Conservation (phyloP, 2,113 vertebrate genomes). For the Sminthopsis crassicaudata region DNA sequence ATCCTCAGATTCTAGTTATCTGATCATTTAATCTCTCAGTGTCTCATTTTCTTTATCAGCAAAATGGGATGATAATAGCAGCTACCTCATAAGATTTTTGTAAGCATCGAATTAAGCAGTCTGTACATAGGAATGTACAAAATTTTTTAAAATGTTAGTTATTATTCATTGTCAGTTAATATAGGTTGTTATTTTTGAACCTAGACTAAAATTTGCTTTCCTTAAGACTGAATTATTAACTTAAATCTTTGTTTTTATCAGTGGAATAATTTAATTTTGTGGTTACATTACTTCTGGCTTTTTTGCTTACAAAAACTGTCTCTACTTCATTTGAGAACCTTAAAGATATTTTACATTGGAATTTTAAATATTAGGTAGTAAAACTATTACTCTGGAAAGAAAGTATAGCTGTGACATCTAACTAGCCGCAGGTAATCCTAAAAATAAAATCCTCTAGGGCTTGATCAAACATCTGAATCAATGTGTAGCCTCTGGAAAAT, state of each 20-base stretch:
- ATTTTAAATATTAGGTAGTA: slow-evolving; percentile 28
- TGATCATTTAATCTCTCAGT: slow-evolving; percentile 24
- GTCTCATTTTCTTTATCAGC: not conserved
- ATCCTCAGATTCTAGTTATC: not conserved
- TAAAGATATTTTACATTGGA: not conserved
- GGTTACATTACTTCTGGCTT: not conserved
- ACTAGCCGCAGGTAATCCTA: slow-evolving; percentile 17
- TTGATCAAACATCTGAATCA: slow-evolving; percentile 38
- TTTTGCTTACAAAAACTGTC: slow-evolving; percentile 35
- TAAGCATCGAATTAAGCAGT: not conserved
- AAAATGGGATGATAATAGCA: not conserved
- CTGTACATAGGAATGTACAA: not conserved
- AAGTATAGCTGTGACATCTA: slow-evolving; percentile 11
- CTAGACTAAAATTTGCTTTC: slow-evolving; percentile 21
- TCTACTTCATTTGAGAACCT: not conserved
- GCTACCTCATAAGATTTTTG: not conserved
- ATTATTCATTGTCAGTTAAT: slow-evolving; percentile 47
- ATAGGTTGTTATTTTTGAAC: slow-evolving; percentile 19
- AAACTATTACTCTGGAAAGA: slow-evolving; percentile 5
- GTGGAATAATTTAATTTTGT: slow-evolving; percentile 10
- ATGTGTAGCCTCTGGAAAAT: slow-evolving; percentile 35
- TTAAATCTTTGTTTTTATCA: slow-evolving; percentile 32
- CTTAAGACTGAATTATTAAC: not conserved
- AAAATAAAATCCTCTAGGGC: not conserved
- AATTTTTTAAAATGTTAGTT: not conserved